Percentiles rank a stretch among this genome's conserved stretches.
These are phyloP conservation scores for Peromyscus eremicus DNA, from an alignment of 2,797 vertebrate genomes.

Conservation along the genomic window DNA sequence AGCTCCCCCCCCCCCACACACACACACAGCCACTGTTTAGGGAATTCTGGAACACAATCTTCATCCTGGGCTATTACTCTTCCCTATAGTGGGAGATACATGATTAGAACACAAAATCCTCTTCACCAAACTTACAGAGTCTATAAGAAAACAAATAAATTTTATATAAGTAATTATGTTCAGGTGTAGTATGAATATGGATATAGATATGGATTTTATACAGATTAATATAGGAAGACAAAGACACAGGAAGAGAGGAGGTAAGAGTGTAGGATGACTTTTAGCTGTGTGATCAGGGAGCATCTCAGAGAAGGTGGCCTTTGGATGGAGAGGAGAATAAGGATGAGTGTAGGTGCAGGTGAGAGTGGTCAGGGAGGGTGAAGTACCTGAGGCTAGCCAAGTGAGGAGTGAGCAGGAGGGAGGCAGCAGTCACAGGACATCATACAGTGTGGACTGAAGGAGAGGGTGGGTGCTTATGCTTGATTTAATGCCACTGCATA, in stretches of 20 bases:
- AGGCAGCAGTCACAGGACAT: too few relatives aligned
- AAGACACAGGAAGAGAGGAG: not conserved
- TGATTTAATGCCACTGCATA: not conserved
- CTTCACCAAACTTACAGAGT: not conserved
- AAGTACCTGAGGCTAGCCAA: not conserved
- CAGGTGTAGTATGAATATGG: too few relatives aligned
- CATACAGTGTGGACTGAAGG: not conserved
- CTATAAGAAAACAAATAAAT: not conserved
- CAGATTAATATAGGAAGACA: not conserved
- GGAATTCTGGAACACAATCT: not conserved
- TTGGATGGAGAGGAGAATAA: not conserved
- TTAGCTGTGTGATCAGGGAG: not conserved
- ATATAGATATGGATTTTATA: not conserved
- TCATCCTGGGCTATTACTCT: not conserved
- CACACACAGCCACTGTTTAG: not conserved
- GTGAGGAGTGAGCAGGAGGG: too few relatives aligned
- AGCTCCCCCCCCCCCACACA: not conserved
- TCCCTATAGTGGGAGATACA: not conserved
- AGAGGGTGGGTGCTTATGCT: not conserved
- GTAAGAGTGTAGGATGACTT: not conserved
- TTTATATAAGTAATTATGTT: not conserved
- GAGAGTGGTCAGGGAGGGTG: not conserved
- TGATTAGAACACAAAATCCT: not conserved
- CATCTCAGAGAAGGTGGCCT: not conserved
- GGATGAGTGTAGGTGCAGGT: not conserved